These are phyloP conservation scores for Eupithecia exiguata DNA, from an alignment of 2,888 invertebrate genomes.

Conservation along the genomic window DNA sequence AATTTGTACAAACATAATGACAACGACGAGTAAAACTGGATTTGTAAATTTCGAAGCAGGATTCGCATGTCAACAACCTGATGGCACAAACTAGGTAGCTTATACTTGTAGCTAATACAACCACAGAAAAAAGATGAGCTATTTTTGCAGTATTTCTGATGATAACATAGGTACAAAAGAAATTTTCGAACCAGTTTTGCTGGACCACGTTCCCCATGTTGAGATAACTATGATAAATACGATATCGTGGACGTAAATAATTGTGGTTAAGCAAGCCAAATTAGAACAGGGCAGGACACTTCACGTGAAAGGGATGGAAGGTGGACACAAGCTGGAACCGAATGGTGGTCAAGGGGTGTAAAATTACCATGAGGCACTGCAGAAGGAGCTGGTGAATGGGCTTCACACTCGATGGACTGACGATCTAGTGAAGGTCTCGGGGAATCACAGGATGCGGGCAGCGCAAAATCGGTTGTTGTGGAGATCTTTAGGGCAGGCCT, in stretches of 20 bases:
- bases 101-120: background rate
- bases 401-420: too few species aligned
- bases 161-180: background rate
- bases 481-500: too few species aligned
- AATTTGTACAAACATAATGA: background rate
- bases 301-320: too few species aligned
- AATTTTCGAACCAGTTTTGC: background rate
- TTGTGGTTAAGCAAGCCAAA: background rate
- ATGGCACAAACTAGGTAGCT: background rate
- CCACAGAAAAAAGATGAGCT: background rate
- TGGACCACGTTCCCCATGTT: background rate
- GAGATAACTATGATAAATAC: background rate
- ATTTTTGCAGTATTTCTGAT: background rate
- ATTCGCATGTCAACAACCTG: constrained; percentile 9
- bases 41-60: background rate
- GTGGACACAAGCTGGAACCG: too few species aligned
- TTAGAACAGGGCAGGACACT: too few species aligned
- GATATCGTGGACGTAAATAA: background rate
- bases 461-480: too few species aligned
- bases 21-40: background rate
- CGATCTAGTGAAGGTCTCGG: too few species aligned
- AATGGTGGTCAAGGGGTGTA: too few species aligned
- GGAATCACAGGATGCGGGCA: too few species aligned
- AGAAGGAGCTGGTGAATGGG: too few species aligned
- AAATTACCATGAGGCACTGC: too few species aligned